These are phyloP conservation scores for Engraulis encrasicolus DNA, from an alignment of 2,113 vertebrate species.

Conservation along the genomic window DNA sequence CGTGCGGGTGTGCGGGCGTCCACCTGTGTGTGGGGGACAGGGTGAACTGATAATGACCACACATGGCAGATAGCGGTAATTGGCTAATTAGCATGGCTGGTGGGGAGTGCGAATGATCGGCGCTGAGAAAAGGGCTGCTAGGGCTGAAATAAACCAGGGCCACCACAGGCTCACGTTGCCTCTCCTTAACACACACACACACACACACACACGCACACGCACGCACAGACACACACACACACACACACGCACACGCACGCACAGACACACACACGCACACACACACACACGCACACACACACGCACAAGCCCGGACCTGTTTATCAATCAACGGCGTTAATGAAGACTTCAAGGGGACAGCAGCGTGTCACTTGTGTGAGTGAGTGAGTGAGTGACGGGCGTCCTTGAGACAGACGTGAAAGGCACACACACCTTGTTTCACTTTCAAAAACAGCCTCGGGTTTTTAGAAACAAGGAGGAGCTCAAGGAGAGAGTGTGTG, in stretches of 20 bases:
- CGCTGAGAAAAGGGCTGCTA: no score
- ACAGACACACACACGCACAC: no score
- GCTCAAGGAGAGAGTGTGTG: background rate
- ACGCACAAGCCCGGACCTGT: no score
- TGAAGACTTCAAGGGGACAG: constrained; percentile 34
- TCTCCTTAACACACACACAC: no score
- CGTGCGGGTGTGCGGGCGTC: background rate
- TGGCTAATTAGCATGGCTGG: constrained; percentile 53
- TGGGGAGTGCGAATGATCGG: constrained; percentile 27
- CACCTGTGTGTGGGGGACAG: background rate
- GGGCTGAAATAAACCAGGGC: no score
- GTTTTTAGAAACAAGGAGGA: background rate
- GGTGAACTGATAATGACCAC: constrained; percentile 36
- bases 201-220: no score
- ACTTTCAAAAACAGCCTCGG: background rate
- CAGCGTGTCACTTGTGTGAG: background rate
- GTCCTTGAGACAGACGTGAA: constrained; percentile 28
- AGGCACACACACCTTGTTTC: background rate
- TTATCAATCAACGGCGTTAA: constrained; percentile 45
- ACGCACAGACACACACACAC: no score
- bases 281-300: no score
- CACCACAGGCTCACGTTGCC: no score
- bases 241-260: no score
- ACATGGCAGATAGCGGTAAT: constrained; percentile 50
- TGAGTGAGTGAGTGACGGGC: background rate